Evolutionary conservation across 2,888 invertebrate species (phyloP), one percentile per base, ranked within the genome.

Genomic region (Pterostichus madidus): DNA sequence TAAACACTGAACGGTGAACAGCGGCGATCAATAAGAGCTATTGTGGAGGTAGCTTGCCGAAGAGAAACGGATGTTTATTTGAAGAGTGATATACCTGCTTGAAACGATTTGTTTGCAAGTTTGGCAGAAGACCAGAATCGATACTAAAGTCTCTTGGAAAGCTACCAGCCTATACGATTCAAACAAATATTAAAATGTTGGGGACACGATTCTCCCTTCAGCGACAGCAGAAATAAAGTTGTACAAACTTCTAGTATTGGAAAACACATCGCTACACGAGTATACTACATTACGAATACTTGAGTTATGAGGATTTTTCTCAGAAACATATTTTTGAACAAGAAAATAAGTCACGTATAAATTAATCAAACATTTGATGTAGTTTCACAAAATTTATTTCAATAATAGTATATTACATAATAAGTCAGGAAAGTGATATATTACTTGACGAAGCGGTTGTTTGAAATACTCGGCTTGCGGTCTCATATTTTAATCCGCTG

Each of bases 11-110:
- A 39, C 68, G 44, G 64, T n/a, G 64, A 64, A 31, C 64, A 64
- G 39, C 44, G 17, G 44, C 68, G 68, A 71, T 71, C 68, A 71
- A 71, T 71, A 71, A 71, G 68, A 13, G 68, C 68, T 17, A 71
- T 71, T 71, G 68, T 71, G 68, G 64, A 59, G 44, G 76, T 11
- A 76, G 53, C 35, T 24, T 24, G 59, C 68, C 15, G 64, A 68
- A 49, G 15, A 80, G 68, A 52, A 46, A 80, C 61, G 61, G 77
- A 59, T 59, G 56, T 39, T 52, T 80, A 80, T 80, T 80, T 80
- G 80, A 49, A 80, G 80, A 80, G 71, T 80, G 68, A 80, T 80
- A 56, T 80, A 80, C 80, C 80, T 71, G 80, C 53, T 49, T 71
- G 71, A 53, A 80, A 68, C 46, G 53, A 56, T 68, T 80, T 80